phyloP scores from a whole-genome alignment of 37 sponge, comb jelly and placozoan genomes.

The Mnemiopsis leidyi region DNA sequence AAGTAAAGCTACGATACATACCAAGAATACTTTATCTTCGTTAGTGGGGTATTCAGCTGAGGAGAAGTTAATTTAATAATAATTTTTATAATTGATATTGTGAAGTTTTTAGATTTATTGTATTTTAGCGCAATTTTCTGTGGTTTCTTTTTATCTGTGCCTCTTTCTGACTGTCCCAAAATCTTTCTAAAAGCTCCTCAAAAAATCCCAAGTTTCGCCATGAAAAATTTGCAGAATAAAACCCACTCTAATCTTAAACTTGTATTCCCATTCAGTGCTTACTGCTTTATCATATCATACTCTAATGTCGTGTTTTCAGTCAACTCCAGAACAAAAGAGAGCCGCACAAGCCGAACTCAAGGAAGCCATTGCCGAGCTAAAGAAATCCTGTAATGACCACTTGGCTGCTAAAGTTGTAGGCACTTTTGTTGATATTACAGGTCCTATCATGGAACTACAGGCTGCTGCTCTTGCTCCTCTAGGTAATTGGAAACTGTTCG shows the following conservation, averaged over 20 bases:
- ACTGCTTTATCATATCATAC: too few relatives aligned
- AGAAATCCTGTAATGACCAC: constrained; percentile 54
- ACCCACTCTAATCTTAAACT: too few relatives aligned
- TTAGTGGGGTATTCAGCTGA: background rate
- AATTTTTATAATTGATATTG: background rate
- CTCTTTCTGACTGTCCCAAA: too few relatives aligned
- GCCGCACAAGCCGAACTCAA: constrained; percentile 43
- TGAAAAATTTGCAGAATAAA: too few relatives aligned
- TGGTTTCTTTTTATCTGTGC: too few relatives aligned
- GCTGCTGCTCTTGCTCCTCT: constrained; percentile 45
- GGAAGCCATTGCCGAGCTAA: background rate
- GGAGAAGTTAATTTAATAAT: background rate
- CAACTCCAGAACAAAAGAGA: constrained; percentile 46
- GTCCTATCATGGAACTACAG: constrained; percentile 62
- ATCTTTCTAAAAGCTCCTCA: too few relatives aligned
- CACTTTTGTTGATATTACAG: constrained; percentile 56
- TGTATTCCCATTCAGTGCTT: too few relatives aligned
- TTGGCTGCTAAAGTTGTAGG: constrained; percentile 52
- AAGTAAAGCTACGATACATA: background rate
- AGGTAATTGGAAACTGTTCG: background rate
- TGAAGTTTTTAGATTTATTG: too few relatives aligned
- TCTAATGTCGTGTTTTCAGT: background rate
- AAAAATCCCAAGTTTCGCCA: too few relatives aligned
- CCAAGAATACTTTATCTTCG: background rate
- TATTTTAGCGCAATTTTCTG: too few relatives aligned